phyloP scores from a whole-genome alignment of 1,140 invertebrate species.

The Rhizoglyphus robini region DNA sequence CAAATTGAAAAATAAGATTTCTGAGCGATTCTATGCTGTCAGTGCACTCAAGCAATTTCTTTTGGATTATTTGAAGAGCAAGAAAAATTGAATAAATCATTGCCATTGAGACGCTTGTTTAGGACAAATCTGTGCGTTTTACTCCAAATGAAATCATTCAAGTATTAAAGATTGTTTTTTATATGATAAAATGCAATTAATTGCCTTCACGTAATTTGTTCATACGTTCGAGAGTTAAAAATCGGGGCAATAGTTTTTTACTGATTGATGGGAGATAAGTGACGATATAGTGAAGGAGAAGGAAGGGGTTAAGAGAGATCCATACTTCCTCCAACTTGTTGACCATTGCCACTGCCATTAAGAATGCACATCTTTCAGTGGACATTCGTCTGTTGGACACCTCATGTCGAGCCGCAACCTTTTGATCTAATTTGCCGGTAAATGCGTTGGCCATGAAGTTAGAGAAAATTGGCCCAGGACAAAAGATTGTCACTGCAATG shows the following conservation, averaged over 20 bases:
- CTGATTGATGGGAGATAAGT: constrained; percentile 13
- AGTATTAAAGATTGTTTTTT: no score
- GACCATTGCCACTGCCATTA: constrained; percentile 57
- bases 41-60: not conserved
- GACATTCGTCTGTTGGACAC: constrained; percentile 40
- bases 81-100: no score
- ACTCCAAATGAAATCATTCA: no score
- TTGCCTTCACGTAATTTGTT: constrained; percentile 18
- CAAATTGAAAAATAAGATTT: not conserved
- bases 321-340: constrained; percentile 61
- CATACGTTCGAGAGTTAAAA: constrained; percentile 5
- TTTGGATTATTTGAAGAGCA: constrained; percentile 38
- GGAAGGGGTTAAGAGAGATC: constrained; percentile 50
- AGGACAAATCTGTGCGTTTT: constrained; percentile 73
- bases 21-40: not conserved
- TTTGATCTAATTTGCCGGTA: constrained; percentile 43
- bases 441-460: constrained; percentile 53
- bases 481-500: constrained; percentile 50
- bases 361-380: constrained; percentile 51
- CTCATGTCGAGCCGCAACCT: constrained; percentile 25
- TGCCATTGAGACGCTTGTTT: constrained; percentile 74
- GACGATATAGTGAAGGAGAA: constrained; percentile 46
- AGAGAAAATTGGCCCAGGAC: constrained; percentile 62
- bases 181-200: no score
- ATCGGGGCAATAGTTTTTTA: not conserved